Evolutionary conservation across 2,888 invertebrate species (phyloP), one percentile per base, ranked within the genome.

Genomic region (Dynastes tityus): DNA sequence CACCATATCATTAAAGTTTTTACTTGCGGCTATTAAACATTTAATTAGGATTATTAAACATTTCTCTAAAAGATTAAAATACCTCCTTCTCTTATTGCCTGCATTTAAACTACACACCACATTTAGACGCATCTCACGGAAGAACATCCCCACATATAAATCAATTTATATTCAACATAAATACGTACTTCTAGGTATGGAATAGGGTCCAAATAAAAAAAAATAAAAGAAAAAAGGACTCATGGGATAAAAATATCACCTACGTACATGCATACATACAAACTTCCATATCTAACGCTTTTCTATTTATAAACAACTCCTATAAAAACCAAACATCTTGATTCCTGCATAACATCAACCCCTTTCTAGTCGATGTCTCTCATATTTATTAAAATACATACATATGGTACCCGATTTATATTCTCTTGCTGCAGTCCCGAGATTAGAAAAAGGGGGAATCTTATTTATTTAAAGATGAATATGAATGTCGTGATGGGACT

Each of bases 391-490:
- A 58, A 58, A 58, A 58, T 58, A 58, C 55, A 58, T 16, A 16
- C 55, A 58, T 58, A 27, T 58, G 55, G 55, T 32, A 11, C 32
- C 63, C 29, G 27, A 64, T 64, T 29, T 64, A 64, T 58, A 58
- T 22, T 22, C 58, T 22, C 58, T 58, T 22, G 16, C 16, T n/a
- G 22, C 13, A 58, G 6, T 58, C 22, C 58, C 16, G 22, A 64
- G 29, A 64, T 13, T 64, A 32, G 11, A 63, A 53, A 58, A 16
- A 58, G 65, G 65, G 45, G 65, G 65, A 45, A 67, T 67, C 65
- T 67, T 67, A 67, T 67, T 67, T 67, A 67, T 67, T 67, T 67
- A 67, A 67, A 67, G 65, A 67, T 67, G 65, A 40, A 67, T 67
- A 67, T 67, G 63, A 63, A 63, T 11, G 45, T 45, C 8, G 9